Conservation (phyloP, 1,140 invertebrate species). For the Hetaerina americana region DNA sequence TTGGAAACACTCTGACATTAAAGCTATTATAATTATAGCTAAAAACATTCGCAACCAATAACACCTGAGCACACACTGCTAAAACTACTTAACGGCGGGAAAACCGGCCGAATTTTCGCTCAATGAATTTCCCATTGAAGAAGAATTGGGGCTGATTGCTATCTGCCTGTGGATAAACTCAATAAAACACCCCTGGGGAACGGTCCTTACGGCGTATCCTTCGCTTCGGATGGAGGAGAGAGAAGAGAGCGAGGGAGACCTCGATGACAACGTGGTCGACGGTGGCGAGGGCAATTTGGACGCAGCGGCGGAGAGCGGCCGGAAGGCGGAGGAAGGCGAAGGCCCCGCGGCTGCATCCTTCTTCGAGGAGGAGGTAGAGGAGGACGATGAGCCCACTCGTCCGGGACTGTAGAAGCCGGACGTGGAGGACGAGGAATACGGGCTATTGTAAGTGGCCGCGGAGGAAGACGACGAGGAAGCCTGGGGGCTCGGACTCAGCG, state of each 20-base stretch:
- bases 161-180: background rate
- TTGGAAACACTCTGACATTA: too few species aligned
- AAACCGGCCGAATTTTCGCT: too few species aligned
- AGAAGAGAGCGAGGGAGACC: constrained; percentile 6
- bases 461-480: background rate
- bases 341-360: background rate
- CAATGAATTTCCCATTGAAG: too few species aligned
- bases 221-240: constrained; percentile 32
- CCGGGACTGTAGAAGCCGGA: constrained; percentile 6
- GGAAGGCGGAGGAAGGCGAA: too few species aligned
- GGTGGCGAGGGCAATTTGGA: background rate
- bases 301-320: background rate
- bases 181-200: background rate
- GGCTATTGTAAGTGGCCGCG: background rate
- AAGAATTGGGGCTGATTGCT: background rate
- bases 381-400: background rate
- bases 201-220: constrained; percentile 50
- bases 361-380: background rate
- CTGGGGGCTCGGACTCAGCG: background rate
- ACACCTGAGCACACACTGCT: too few species aligned
- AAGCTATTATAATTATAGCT: too few species aligned
- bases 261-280: constrained; percentile 5
- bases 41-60: too few species aligned
- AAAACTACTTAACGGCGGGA: too few species aligned
- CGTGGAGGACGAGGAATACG: constrained; percentile 10